These are phyloP conservation scores for Parapsyche elsis DNA, from an alignment of 1,140 invertebrate species.

Conservation along the genomic window DNA sequence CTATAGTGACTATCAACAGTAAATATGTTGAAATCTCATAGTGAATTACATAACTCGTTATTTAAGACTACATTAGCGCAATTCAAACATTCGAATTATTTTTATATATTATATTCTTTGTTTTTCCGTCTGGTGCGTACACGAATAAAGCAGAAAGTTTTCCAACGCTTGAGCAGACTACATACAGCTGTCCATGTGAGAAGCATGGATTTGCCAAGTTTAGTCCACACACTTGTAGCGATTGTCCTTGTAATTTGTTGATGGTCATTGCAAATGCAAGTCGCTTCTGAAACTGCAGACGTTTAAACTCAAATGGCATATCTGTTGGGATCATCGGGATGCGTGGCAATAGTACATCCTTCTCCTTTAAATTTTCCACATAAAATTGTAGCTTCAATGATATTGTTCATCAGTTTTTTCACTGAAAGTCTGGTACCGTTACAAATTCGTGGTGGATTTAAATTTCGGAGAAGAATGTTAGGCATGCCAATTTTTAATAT, in stretches of 20 bases:
- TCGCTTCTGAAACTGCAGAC: slow-evolving; percentile 65
- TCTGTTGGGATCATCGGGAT: slow-evolving; percentile 61
- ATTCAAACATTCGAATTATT: no score
- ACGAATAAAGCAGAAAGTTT: no score
- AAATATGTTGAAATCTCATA: no score
- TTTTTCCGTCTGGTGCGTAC: no score
- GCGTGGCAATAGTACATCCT: slow-evolving; percentile 59
- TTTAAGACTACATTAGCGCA: no score
- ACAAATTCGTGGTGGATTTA: slow-evolving; percentile 62
- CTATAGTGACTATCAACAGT: no score
- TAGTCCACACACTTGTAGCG: slow-evolving; percentile 56
- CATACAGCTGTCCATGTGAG: slow-evolving; percentile 52
- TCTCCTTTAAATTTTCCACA: slow-evolving; percentile 55
- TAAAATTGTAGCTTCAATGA: slow-evolving; percentile 21
- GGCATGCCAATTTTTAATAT: slow-evolving; percentile 61
- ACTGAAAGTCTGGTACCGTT: slow-evolving; percentile 60
- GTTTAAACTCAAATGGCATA: slow-evolving; percentile 62
- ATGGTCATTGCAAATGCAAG: slow-evolving; percentile 54
- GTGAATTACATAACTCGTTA: no score
- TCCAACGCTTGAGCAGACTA: no score
- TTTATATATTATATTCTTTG: no score
- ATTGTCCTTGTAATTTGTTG: slow-evolving; percentile 64
- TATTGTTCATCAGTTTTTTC: not conserved
- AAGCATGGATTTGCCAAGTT: slow-evolving; percentile 59
- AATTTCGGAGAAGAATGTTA: slow-evolving; percentile 64